Evolutionary conservation across 2,888 invertebrate genomes (phyloP), one percentile per base, ranked within the genome.

Genomic region (Kryphioiulus occultus): DNA sequence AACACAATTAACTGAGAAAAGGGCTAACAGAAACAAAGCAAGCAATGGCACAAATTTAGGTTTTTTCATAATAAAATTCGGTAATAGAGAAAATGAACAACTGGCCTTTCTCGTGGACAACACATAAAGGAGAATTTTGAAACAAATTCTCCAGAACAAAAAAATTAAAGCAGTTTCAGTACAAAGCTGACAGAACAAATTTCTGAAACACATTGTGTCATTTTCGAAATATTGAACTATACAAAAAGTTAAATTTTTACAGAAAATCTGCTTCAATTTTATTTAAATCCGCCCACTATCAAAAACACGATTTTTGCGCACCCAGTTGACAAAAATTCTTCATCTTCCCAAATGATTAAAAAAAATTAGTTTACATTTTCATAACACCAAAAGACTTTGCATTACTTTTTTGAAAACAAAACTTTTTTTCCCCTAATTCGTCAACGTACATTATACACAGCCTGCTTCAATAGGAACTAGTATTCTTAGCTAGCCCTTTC

Each of bases 381-480:
- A 35, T 35, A 35, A 4, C 35, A 35, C 7, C 7, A 4, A 4
- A 35, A 7, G 35, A 35, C 35, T 35, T 7, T 35, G 35, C 35
- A 35, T 35, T 35, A 35, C 2, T 4, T 4, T 4, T 35, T 35
- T 35, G 35, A 35, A 35, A 35, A 35, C n/a, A 35, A 2, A 35
- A 35, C 35, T 35, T 7, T 35, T 53, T 53, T 53, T 53, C 12
- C 26, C n/a, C 30, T 30, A 78, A 78, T 30, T 15, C 68, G 26
- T 22, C 68, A 68, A 26, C n/a, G 68, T 26, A 68, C 35, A n/a
- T n/a, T n/a, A n/a, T 68, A 78, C 68, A 68, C n/a, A 78, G 78
- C 78, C 78, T 78, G 78, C 78, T 78, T 30, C 17, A 78, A 78
- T 78, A 78, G 78, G 78, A 78, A 78, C 78, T 78, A 78, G 78